A percentile compares a stretch with the other conserved stretches of the same genome.
Evolutionary conservation across 2,797 vertebrate genomes (phyloP).

Genomic region (Bufotes viridis): DNA sequence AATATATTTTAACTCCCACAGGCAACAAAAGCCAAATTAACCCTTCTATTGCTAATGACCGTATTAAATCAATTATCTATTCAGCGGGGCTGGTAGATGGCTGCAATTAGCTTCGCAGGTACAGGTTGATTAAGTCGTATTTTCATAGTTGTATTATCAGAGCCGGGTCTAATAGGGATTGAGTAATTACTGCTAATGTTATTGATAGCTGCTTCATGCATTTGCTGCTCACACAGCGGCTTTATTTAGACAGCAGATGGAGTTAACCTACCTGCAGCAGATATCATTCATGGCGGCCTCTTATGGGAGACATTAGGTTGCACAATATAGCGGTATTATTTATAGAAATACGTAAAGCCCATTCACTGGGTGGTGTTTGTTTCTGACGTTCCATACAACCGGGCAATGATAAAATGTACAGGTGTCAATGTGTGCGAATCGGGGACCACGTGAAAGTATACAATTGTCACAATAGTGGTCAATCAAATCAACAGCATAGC

Average conservation of each 20-base stretch:
- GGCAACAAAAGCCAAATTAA: constrained; percentile 56
- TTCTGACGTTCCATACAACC: not conserved
- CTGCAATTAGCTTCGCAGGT: constrained; percentile 53
- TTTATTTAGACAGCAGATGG: constrained; percentile 19
- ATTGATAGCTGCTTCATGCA: constrained; percentile 45
- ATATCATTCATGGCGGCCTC: not conserved
- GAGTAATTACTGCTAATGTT: constrained; percentile 45
- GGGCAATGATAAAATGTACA: not conserved
- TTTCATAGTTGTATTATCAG: constrained; percentile 35
- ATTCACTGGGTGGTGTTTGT: not conserved
- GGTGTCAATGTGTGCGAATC: not conserved
- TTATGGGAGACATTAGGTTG: not conserved
- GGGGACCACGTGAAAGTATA: not conserved
- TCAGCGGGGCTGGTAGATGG: constrained; percentile 42
- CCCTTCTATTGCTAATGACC: constrained; percentile 56
- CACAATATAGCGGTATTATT: constrained; percentile 16
- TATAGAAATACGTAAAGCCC: constrained; percentile 7
- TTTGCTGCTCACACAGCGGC: constrained; percentile 14
- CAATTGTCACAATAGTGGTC: not conserved
- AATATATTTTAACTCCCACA: constrained; percentile 42
- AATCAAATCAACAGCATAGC: not conserved
- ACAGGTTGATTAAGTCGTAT: constrained; percentile 55
- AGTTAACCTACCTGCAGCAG: constrained; percentile 9
- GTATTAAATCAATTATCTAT: constrained; percentile 60
- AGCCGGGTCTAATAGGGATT: constrained; percentile 21